These are phyloP conservation scores for Sinhomidia bicolor DNA, from an alignment of 2,888 invertebrate genomes.

Conservation along the genomic window DNA sequence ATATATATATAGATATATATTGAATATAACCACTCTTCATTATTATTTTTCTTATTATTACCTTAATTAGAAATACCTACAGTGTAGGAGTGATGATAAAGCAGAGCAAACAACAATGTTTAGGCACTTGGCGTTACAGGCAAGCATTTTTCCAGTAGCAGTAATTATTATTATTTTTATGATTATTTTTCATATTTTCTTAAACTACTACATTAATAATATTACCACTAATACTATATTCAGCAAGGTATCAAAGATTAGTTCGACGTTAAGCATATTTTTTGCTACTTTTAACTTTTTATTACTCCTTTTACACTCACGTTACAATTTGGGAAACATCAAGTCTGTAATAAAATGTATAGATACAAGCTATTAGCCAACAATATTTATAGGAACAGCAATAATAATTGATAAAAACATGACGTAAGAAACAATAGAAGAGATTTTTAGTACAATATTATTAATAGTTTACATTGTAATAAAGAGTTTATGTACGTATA, in stretches of 20 bases:
- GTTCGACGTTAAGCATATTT: neutral
- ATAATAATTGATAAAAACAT: neutral
- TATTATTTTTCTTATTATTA: neutral
- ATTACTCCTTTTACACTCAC: neutral
- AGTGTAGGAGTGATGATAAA: slow-evolving; percentile 35
- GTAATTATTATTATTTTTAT: neutral
- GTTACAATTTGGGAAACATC: neutral
- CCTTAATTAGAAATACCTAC: neutral
- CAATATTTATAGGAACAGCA: neutral
- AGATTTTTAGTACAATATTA: neutral
- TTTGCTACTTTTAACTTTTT: neutral
- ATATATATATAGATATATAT: too few relatives aligned
- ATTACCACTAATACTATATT: neutral
- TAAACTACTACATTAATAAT: neutral
- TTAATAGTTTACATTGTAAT: neutral
- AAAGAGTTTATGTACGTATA: neutral
- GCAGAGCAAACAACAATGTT: slow-evolving; percentile 55
- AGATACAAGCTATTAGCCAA: neutral
- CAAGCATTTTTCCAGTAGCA: slow-evolving; percentile 58
- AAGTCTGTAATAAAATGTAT: neutral
- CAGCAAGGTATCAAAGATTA: slow-evolving; percentile 2
- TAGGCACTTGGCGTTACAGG: slow-evolving; percentile 66
- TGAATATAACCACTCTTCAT: too few relatives aligned
- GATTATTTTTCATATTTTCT: slow-evolving; percentile 1
- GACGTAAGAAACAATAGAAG: slow-evolving; percentile 11